phyloP scores from a whole-genome alignment of 1,140 invertebrate genomes.

The Tetramorium alpestre region DNA sequence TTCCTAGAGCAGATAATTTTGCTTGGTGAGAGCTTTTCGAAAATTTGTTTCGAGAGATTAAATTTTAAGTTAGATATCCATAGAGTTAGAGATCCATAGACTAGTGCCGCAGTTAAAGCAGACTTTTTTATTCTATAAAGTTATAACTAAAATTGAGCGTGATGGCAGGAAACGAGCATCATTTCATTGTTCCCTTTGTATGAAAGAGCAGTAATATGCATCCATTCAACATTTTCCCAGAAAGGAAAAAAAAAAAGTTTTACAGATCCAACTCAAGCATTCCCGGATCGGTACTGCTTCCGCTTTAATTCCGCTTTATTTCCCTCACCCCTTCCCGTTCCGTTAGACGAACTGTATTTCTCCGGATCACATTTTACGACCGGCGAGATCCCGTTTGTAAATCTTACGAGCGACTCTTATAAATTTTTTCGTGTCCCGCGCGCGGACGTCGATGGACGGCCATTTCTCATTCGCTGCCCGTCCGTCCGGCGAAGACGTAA shows the following conservation, averaged over 20 bases:
- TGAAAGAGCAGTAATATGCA: conserved; percentile 1
- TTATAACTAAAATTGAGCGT: conserved; percentile 15
- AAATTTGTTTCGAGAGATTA: neutral
- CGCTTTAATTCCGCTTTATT: conserved; percentile 34
- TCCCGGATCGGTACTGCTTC: neutral
- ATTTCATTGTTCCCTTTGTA: conserved; percentile 27
- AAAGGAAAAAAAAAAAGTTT: neutral
- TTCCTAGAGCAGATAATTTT: neutral
- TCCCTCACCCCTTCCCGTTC: conserved; percentile 1
- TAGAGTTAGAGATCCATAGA: neutral
- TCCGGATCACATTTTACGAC: conserved; percentile 56
- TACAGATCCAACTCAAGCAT: neutral
- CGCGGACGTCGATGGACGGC: conserved; percentile 38
- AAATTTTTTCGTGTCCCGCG: conserved; percentile 57
- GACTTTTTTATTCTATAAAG: neutral
- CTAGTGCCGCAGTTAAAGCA: neutral
- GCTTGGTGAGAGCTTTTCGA: neutral
- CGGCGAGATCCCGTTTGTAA: conserved; percentile 61
- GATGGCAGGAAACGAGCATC: conserved; percentile 8
- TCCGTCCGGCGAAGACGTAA: conserved; percentile 42
- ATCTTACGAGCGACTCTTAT: conserved; percentile 59
- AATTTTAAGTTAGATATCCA: neutral
- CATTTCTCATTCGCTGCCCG: conserved; percentile 60
- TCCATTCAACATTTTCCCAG: conserved; percentile 27
- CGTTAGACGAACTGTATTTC: conserved; percentile 43